phyloP scores from a whole-genome alignment of 2,888 invertebrate species.

The Scaptomyza caliginosa region DNA sequence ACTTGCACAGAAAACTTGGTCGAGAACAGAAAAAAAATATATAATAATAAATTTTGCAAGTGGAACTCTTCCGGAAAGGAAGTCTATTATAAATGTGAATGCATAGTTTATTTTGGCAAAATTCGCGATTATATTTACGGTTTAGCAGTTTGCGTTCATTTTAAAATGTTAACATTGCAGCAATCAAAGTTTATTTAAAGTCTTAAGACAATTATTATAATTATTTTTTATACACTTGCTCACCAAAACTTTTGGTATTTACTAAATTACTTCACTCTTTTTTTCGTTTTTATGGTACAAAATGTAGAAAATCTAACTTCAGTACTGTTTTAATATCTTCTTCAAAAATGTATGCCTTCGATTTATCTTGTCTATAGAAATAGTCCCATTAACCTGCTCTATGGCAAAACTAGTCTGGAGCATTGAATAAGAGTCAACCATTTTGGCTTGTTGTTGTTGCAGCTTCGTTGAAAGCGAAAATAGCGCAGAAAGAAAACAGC shows the following conservation, averaged over 20 bases:
- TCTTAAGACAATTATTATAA: too few relatives aligned
- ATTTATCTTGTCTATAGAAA: not conserved
- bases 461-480: constrained; percentile 73
- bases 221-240: too few relatives aligned
- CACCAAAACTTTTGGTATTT: too few relatives aligned
- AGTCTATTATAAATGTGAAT: constrained; percentile 1
- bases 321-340: not conserved
- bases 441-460: constrained; percentile 59
- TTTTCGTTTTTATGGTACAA: too few relatives aligned
- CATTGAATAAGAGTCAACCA: constrained; percentile 44
- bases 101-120: not conserved
- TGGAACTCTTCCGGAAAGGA: constrained; percentile 17
- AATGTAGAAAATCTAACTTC: not conserved
- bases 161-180: not conserved
- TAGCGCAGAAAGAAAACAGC: constrained; percentile 43
- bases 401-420: constrained; percentile 56
- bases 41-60: not conserved
- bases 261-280: too few relatives aligned
- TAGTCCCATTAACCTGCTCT: constrained; percentile 65
- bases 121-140: not conserved
- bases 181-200: too few relatives aligned
- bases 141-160: too few relatives aligned
- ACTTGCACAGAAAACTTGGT: not conserved
- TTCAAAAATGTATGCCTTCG: not conserved
- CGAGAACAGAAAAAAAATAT: not conserved